A percentile compares a stretch with the other conserved stretches of the same genome.
phyloP scores from a whole-genome alignment of 1,140 invertebrate species.

The Dysdera silvatica region DNA sequence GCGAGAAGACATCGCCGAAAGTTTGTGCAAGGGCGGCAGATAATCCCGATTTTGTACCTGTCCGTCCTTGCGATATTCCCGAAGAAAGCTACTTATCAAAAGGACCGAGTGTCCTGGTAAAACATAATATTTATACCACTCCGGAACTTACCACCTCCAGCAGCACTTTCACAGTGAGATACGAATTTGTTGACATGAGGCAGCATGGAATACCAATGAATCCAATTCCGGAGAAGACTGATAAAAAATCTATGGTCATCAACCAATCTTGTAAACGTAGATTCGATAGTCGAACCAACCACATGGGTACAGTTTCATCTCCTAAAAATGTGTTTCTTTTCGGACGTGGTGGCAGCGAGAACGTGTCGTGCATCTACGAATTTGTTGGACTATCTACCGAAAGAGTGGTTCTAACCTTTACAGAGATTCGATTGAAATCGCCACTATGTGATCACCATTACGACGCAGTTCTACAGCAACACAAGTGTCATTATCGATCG shows the following conservation, averaged over 20 bases:
- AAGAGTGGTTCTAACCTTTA: constrained; percentile 25
- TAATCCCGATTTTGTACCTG: constrained; percentile 28
- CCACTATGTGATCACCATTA: constrained; percentile 21
- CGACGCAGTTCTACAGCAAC: constrained; percentile 18
- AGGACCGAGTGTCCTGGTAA: constrained; percentile 31
- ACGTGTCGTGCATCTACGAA: constrained; percentile 34
- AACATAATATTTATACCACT: constrained; percentile 26
- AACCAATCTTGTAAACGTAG: constrained; percentile 29
- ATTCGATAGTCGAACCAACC: constrained; percentile 28
- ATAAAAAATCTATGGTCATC: not conserved
- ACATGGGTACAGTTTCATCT: constrained; percentile 26
- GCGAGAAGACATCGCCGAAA: constrained; percentile 34
- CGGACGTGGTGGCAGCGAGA: constrained; percentile 32
- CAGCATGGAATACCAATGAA: constrained; percentile 29
- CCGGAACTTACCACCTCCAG: constrained; percentile 23
- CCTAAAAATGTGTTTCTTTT: constrained; percentile 33
- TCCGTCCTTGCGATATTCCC: constrained; percentile 34
- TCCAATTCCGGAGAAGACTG: too few relatives aligned
- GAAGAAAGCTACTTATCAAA: constrained; percentile 34
- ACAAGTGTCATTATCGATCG: constrained; percentile 3
- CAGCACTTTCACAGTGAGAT: constrained; percentile 28
- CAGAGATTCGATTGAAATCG: constrained; percentile 19
- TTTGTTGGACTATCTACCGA: constrained; percentile 29
- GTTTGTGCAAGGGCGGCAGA: constrained; percentile 34
- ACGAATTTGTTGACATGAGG: constrained; percentile 34